Percentiles rank a stretch among this genome's conserved stretches.
Evolutionary conservation across 2,888 invertebrate genomes (phyloP).

Genomic region (Agapostemon virescens): DNA sequence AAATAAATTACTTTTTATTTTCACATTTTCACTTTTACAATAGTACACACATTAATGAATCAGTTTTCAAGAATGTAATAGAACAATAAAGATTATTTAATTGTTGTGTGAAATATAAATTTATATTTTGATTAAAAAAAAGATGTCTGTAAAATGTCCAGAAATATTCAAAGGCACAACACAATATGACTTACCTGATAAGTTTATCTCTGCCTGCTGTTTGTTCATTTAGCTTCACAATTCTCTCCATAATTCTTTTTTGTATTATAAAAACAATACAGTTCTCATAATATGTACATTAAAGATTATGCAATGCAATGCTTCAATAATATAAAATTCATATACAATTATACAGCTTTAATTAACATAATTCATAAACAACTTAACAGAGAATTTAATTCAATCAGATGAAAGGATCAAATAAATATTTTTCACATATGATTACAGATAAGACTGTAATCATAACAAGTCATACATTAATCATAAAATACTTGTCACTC

Average conservation of each 20-base stretch:
- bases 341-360: conserved; percentile 1
- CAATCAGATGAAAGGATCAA: neutral
- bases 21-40: neutral
- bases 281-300: neutral
- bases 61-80: neutral
- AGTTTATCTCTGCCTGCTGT: conserved; percentile 82
- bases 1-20: conserved; percentile 7
- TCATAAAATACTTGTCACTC: neutral
- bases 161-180: neutral
- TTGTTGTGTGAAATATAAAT: conserved; percentile 2
- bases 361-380: conserved; percentile 5
- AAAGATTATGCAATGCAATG: neutral
- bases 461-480: neutral
- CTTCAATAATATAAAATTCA: neutral
- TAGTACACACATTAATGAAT: neutral
- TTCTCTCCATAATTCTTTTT: conserved; percentile 78
- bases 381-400: conserved; percentile 1
- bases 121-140: neutral
- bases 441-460: neutral
- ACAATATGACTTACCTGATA: conserved; percentile 78
- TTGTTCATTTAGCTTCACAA: conserved; percentile 81
- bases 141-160: neutral
- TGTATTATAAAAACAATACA: conserved; percentile 1
- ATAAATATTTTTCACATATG: neutral
- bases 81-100: neutral